A percentile compares a stretch with the other conserved stretches of the same genome.
Evolutionary conservation across 2,113 vertebrate species (phyloP).

Genomic region (Pseudorhombus dupliciocellatus): DNA sequence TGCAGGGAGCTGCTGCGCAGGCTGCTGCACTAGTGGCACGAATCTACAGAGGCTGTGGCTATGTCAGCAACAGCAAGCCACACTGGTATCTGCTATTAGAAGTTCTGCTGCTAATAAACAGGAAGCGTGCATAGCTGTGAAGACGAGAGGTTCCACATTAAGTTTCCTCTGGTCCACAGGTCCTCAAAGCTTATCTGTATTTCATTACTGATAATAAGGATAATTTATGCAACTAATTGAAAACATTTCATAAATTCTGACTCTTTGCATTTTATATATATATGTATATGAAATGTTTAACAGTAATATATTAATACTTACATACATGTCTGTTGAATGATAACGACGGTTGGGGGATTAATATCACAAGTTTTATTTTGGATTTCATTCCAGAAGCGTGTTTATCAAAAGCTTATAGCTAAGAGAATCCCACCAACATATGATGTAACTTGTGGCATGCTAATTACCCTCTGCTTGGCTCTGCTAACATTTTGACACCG

Average conservation of each 20-base stretch:
- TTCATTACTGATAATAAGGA: too few species aligned
- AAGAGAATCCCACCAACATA: neutral
- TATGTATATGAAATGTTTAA: too few species aligned
- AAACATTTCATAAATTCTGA: too few species aligned
- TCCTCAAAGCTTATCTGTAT: neutral
- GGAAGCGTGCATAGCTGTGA: neutral
- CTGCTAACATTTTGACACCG: neutral
- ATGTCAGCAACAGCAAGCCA: neutral
- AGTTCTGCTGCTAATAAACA: neutral
- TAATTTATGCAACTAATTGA: too few species aligned
- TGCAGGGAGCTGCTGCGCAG: constrained; percentile 1
- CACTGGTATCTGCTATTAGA: neutral
- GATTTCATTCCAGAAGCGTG: too few species aligned
- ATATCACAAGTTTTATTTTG: too few species aligned
- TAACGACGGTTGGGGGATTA: too few species aligned
- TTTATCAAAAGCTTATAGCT: too few species aligned
- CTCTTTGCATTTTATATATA: too few species aligned
- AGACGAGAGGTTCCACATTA: neutral
- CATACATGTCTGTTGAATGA: too few species aligned
- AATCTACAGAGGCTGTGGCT: neutral
- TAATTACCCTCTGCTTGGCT: neutral
- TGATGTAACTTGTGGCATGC: neutral
- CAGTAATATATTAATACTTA: too few species aligned
- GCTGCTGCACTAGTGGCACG: neutral
- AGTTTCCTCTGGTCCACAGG: neutral